Base-by-base conservation (phyloP, 1,140 invertebrate genomes). In the Drosophila trapezifrons region DNA sequence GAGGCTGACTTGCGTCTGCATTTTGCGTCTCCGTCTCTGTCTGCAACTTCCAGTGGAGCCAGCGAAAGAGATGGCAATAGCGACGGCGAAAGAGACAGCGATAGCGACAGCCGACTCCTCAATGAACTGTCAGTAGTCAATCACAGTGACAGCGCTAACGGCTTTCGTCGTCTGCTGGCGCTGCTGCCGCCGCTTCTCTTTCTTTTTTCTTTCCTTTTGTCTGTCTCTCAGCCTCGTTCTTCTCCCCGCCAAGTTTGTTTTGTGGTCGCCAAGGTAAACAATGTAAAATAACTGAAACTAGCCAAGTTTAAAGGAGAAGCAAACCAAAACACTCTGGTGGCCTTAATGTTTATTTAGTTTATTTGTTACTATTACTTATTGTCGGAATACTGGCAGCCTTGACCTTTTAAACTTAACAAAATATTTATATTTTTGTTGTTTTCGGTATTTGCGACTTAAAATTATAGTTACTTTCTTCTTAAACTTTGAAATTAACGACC, bases 61-160 rank as follows among this genome's bases (percentile, higher is more conserved):
- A 18, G 42, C 20, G 7, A 45, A 10, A 35, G 63, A 45, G 63
- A 63, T 4, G 56, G 62, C 56, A 20, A 27, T 25, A 42, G 45
- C 60, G 2, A 2, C 8, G 18, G 2, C 27, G 25, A 49, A 6
- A 42, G 45, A 65, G 64, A 47, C 8, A 29, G 62, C 52, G 7
- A 37, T 46, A 60, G 46, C 20, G 51, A 45, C 54, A 49, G 22
- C 22, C 25, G 43, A 69, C 69, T 71, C 42, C 69, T 72, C 69
- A 72, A 72, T 72, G 69, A 71, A 71, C 35, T 72, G 69, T 72
- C 69, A 72, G 69, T 69, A 72, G 69, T 72, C 69, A 72, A 72
- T 72, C 69, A 72, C 69, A 38, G 66, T 72, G 69, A 72, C 69
- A 72, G 69, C 69, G 69, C 69, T 71, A 72, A 72, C 69, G 66